Percentiles rank a stretch among this genome's conserved stretches.
These are phyloP conservation scores for Lomographa bimaculata DNA, from an alignment of 2,888 invertebrate species.

Conservation along the genomic window DNA sequence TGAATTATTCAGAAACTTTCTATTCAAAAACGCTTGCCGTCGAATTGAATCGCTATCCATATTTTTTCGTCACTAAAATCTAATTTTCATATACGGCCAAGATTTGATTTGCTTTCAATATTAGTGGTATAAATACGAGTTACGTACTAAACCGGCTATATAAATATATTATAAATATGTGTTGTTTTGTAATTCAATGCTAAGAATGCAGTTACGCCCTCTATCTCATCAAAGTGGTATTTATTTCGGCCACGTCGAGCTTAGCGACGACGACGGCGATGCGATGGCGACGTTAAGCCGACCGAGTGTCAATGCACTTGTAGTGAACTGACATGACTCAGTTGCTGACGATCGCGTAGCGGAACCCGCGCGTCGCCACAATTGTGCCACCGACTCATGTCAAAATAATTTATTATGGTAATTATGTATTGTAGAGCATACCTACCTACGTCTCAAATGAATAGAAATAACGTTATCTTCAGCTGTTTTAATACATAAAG, in stretches of 20 bases:
- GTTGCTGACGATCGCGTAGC: slow-evolving; percentile 44
- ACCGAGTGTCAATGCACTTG: slow-evolving; percentile 56
- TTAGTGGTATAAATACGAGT: too few species aligned
- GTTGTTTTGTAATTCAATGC: too few species aligned
- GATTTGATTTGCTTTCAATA: too few species aligned
- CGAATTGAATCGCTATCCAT: neutral
- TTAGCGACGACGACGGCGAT: slow-evolving; percentile 13
- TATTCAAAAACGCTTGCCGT: neutral
- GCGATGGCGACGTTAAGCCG: too few species aligned
- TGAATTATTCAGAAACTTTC: slow-evolving; percentile 8
- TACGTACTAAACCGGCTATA: too few species aligned
- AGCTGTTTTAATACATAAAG: slow-evolving; percentile 10
- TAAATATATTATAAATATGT: too few species aligned
- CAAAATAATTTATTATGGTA: slow-evolving; percentile 37
- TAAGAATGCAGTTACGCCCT: slow-evolving; percentile 2
- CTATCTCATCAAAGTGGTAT: slow-evolving; percentile 26
- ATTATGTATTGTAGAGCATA: slow-evolving; percentile 24
- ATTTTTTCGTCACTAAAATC: slow-evolving; percentile 6
- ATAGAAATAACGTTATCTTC: slow-evolving; percentile 22
- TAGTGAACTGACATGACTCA: slow-evolving; percentile 50
- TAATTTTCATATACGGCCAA: too few species aligned
- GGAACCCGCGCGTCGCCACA: slow-evolving; percentile 42
- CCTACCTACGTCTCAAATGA: slow-evolving; percentile 19
- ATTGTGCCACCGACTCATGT: slow-evolving; percentile 31
- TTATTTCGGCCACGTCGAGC: slow-evolving; percentile 39